Percentiles rank a stretch among this genome's conserved stretches.
Conservation (phyloP, 2,797 vertebrate species). For the Smutsia temminckii region DNA sequence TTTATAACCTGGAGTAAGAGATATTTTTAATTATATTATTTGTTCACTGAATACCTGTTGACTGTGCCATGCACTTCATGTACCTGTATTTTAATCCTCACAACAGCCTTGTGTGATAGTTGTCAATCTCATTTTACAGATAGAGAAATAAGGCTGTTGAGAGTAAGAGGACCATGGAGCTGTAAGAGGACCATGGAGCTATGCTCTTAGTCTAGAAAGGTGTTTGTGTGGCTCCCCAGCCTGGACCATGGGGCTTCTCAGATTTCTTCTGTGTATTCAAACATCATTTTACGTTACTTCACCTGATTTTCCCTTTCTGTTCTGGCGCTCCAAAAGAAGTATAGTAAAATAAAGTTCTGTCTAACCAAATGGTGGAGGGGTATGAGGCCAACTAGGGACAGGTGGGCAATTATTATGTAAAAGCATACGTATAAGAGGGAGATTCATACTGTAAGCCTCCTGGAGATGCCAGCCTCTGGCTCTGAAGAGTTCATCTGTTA, state of each 20-base stretch:
- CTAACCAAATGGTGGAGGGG: not conserved
- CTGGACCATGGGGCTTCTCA: not conserved
- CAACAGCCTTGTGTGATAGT: not conserved
- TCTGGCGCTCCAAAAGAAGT: not conserved
- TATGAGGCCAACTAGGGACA: not conserved
- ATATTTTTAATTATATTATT: not conserved
- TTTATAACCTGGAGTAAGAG: not conserved
- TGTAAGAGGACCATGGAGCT: not conserved
- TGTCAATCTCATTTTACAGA: not conserved
- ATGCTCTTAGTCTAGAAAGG: not conserved
- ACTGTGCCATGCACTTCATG: not conserved
- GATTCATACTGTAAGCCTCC: not conserved
- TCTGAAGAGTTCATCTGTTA: not conserved
- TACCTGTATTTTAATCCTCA: not conserved
- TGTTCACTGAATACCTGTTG: constrained; percentile 9
- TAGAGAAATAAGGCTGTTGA: not conserved
- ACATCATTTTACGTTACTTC: not conserved
- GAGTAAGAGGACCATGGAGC: not conserved
- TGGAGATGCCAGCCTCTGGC: not conserved
- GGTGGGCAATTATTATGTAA: not conserved
- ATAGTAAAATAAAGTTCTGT: not conserved
- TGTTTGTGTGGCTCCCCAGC: not conserved
- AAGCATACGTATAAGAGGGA: not conserved
- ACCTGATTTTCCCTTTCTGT: not conserved
- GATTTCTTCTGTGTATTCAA: not conserved